Evolutionary conservation across 1,140 invertebrate species (phyloP), one percentile per base, ranked within the genome.

Genomic region (Heterodera schachtii): DNA sequence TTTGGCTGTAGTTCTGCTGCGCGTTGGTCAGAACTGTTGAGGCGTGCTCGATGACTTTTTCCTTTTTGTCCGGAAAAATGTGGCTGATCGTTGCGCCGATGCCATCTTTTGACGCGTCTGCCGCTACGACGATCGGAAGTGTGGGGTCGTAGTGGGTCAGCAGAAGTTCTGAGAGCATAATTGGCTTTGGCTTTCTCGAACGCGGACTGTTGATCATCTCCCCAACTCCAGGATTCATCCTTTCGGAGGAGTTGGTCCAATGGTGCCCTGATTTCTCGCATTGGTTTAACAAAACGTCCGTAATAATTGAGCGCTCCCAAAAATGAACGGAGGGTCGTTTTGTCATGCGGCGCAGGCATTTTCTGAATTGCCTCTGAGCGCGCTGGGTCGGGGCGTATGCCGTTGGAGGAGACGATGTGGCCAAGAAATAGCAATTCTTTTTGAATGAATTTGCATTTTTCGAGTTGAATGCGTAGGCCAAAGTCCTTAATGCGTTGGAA

Each of bases 1-100:
- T 19, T 60, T 92, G 91, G 13, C 90, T 81, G 76, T 93, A 92
- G 75, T 90, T 92, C 84, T 87, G 84, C 83, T 92, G 90, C 6
- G 91, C 84, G 57, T 84, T 67, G 19, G 84, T 87, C 64, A 93
- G 84, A 16, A 16, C 19, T 11, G 11, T 16, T 19, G n/a, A 60
- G 13, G 57, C 57, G 16, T 60, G 57, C 16, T 60, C 57, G 57
- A 60, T 60, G 9, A 60, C 57, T 60, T 60, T 60, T 16, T 60
- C 57, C 11, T 9, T 16, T 19, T 60, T 60, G 19, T 60, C 57
- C 5, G 57, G 13, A 11, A 11, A 60, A 9, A 31, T 5, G 74
- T 87, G 86, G 49, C 43, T 49, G 46, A 87, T 77, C 3, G 85
- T 85, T 1, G 85, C 87, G 21, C 87, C 86, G 71, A 87, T 88